These are phyloP conservation scores for Xenopus borealis DNA, from an alignment of 2,113 vertebrate species.

Conservation along the genomic window DNA sequence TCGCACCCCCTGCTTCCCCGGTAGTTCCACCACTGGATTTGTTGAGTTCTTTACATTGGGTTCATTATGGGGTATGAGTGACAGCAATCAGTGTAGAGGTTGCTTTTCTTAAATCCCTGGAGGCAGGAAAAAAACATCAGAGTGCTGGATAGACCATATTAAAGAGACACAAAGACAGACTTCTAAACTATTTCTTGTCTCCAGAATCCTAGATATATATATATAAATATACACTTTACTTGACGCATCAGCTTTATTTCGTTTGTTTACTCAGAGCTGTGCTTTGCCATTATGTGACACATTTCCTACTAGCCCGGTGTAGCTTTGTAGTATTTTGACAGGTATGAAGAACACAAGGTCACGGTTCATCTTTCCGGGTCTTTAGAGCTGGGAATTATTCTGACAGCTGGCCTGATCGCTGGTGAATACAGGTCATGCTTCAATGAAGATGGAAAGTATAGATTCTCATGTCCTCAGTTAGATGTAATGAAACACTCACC, in stretches of 20 bases:
- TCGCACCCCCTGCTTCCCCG: no score
- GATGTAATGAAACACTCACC: neutral
- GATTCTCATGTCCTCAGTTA: neutral
- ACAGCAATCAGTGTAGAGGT: neutral
- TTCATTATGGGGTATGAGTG: neutral
- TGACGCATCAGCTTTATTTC: slow-evolving; percentile 4
- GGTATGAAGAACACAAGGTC: neutral
- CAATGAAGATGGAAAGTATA: slow-evolving; percentile 1
- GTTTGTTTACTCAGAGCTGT: neutral
- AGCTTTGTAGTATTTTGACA: slow-evolving; percentile 1
- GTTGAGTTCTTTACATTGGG: neutral
- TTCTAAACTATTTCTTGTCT: neutral
- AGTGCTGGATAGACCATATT: neutral
- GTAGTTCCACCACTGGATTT: no score
- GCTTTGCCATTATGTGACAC: slow-evolving; percentile 1
- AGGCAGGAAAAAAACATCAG: no score
- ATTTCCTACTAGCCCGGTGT: neutral
- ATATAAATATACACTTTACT: neutral
- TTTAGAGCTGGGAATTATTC: slow-evolving; percentile 19
- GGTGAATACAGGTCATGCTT: neutral
- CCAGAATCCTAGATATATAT: neutral
- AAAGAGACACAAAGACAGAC: neutral
- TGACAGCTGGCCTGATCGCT: neutral
- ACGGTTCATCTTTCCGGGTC: neutral
- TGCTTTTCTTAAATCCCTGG: neutral